Evolutionary conservation across 2,113 vertebrate genomes (phyloP).

Genomic region (Columba janthina): DNA sequence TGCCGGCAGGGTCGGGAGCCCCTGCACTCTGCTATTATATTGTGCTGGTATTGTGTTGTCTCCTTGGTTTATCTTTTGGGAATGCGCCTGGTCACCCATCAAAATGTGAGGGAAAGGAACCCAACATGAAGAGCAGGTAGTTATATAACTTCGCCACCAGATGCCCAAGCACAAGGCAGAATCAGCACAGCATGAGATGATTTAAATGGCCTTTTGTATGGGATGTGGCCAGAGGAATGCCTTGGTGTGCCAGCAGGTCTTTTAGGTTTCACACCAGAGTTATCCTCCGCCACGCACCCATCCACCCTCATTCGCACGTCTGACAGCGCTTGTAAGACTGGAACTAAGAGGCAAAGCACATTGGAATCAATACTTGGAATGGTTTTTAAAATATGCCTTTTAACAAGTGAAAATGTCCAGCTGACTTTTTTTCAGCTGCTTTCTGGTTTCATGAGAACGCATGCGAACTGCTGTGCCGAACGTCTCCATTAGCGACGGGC

Average conservation of each 20-base stretch:
- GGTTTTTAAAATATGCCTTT: not conserved
- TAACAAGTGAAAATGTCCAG: not conserved
- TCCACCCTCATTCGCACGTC: not conserved
- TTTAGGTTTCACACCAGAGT: not conserved
- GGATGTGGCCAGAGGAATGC: constrained; percentile 41
- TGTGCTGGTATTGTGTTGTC: not conserved
- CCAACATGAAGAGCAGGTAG: not conserved
- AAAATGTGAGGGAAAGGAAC: fast-evolving
- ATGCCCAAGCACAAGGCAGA: not conserved
- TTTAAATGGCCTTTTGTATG: not conserved
- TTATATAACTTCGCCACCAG: not conserved
- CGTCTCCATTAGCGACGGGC: not conserved
- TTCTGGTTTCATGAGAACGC: not conserved
- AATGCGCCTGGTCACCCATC: not conserved
- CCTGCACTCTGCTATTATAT: not conserved
- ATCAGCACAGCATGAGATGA: not conserved
- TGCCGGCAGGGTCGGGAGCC: not conserved
- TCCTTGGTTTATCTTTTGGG: not conserved
- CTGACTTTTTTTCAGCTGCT: not conserved
- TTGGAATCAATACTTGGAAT: not conserved
- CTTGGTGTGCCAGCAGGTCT: constrained; percentile 39
- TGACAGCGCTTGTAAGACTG: not conserved
- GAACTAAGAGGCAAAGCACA: not conserved
- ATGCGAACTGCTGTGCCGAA: not conserved
- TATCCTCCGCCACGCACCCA: not conserved